Conservation (phyloP, 2,888 invertebrate species). For the Hypercompe scribonia region DNA sequence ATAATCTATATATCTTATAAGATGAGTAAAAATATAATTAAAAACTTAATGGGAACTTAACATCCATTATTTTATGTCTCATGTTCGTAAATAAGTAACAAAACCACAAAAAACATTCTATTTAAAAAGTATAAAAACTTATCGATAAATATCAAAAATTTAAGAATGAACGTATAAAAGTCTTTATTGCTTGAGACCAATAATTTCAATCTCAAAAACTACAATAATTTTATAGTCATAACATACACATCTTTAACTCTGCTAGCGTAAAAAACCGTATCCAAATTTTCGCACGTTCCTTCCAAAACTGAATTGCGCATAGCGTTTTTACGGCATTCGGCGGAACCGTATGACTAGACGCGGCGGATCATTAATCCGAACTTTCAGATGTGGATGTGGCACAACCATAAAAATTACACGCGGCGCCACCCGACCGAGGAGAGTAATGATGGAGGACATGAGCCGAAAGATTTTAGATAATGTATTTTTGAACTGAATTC, state of each 20-base stretch:
- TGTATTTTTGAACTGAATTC: slow-evolving; percentile 24
- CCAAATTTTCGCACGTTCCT: slow-evolving; percentile 46
- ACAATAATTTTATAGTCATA: neutral
- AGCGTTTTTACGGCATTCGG: slow-evolving; percentile 85
- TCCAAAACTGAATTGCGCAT: slow-evolving; percentile 81
- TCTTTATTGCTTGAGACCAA: too few relatives aligned
- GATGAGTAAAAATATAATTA: too few relatives aligned
- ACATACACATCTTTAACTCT: neutral
- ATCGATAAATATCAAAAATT: too few relatives aligned
- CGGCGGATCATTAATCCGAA: slow-evolving; percentile 83
- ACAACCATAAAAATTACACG: slow-evolving; percentile 81
- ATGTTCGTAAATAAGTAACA: too few relatives aligned
- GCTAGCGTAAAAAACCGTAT: slow-evolving; percentile 43
- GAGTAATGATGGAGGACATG: slow-evolving; percentile 46
- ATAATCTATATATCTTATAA: too few relatives aligned
- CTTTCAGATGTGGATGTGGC: slow-evolving; percentile 76
- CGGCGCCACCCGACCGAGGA: slow-evolving; percentile 59
- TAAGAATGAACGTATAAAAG: too few relatives aligned
- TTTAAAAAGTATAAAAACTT: too few relatives aligned
- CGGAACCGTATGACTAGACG: slow-evolving; percentile 86
- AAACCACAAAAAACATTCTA: too few relatives aligned
- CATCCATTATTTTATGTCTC: too few relatives aligned
- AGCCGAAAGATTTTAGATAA: slow-evolving; percentile 26
- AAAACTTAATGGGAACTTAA: too few relatives aligned
- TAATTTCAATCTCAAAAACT: neutral